phyloP scores from a whole-genome alignment of 1,140 invertebrate species.

The Chironomus tepperi region DNA sequence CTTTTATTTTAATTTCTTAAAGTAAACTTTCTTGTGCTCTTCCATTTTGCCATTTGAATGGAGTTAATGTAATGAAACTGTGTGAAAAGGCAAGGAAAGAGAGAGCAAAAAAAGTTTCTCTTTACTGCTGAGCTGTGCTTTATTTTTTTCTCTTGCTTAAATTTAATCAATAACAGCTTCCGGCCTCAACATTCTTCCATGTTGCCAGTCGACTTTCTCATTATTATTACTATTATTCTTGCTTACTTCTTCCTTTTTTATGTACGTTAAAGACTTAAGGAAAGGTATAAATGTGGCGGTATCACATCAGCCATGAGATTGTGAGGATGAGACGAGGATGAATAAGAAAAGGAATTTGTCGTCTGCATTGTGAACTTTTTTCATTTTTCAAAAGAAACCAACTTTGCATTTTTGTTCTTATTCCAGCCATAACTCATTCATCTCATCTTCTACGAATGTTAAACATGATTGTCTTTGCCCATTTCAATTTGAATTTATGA shows the following conservation, averaged over 20 bases:
- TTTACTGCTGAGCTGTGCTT: neutral
- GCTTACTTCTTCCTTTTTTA: no score
- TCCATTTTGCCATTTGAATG: neutral
- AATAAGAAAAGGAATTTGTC: no score
- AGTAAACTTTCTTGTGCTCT: neutral
- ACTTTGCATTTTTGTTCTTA: neutral
- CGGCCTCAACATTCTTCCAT: neutral
- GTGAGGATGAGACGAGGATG: no score
- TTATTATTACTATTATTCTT: no score
- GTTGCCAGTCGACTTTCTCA: no score
- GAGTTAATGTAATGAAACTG: neutral
- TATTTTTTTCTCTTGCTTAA: neutral
- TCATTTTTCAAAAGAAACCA: no score
- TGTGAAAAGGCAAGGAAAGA: no score
- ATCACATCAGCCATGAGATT: no score
- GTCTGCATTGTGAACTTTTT: no score
- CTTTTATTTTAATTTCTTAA: neutral
- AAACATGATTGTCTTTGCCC: neutral
- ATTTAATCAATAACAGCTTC: conserved; percentile 3
- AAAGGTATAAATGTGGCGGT: no score
- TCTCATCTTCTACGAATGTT: neutral
- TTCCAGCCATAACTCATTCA: neutral
- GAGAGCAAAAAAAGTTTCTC: neutral
- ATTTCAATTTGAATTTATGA: no score
- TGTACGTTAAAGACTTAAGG: no score